phyloP scores from a whole-genome alignment of 2,113 vertebrate species.

The Phalacrocorax brasilianus region DNA sequence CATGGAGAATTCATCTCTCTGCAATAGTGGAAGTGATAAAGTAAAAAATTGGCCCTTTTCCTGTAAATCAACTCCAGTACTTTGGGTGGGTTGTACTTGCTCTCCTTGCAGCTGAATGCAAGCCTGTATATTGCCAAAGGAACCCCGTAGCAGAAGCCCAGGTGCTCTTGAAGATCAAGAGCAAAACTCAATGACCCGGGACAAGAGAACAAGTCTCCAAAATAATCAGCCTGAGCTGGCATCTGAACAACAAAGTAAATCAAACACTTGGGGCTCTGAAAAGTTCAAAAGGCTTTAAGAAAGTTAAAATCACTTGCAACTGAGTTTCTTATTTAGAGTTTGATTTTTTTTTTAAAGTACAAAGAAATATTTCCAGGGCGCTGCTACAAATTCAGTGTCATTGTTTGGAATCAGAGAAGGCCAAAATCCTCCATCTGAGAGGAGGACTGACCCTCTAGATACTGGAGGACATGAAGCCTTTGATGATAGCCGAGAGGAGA shows the following conservation, averaged over 20 bases:
- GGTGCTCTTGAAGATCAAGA: conserved; percentile 32
- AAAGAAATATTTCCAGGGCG: neutral
- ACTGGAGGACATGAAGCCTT: neutral
- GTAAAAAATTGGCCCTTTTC: conserved; percentile 41
- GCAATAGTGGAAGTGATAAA: conserved; percentile 25
- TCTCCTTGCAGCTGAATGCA: neutral
- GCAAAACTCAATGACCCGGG: neutral
- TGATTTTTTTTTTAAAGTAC: neutral
- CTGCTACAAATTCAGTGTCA: neutral
- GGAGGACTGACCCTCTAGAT: neutral
- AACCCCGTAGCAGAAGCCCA: neutral
- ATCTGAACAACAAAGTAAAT: neutral
- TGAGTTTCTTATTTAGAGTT: neutral
- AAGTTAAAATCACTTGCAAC: neutral
- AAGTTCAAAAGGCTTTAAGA: conserved; percentile 14
- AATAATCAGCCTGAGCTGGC: neutral
- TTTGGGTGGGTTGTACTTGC: neutral
- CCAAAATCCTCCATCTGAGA: neutral
- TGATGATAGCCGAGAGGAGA: neutral
- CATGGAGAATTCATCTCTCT: conserved; percentile 55
- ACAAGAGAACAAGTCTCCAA: neutral
- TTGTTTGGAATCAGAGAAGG: neutral
- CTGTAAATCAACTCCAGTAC: conserved; percentile 12
- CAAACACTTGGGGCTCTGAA: neutral
- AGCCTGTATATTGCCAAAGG: neutral